Conservation (phyloP, 2,113 vertebrate species). For the Numenius arquata region DNA sequence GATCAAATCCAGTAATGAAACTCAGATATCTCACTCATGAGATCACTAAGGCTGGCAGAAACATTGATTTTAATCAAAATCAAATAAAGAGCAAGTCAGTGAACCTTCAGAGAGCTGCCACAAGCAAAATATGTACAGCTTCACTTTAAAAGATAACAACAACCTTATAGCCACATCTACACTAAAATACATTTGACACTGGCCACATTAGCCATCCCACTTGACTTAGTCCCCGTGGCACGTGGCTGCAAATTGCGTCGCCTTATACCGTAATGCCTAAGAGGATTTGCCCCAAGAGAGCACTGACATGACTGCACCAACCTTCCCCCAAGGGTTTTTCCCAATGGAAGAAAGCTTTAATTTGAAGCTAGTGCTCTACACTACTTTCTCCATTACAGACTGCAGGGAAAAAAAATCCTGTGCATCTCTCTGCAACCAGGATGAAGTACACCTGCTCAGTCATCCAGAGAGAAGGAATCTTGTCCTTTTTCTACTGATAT, state of each 20-base stretch:
- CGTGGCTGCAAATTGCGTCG: neutral
- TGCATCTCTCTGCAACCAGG: neutral
- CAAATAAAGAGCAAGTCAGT: conserved; percentile 30
- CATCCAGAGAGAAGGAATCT: neutral
- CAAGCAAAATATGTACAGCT: conserved; percentile 8
- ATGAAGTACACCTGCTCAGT: neutral
- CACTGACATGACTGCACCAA: neutral
- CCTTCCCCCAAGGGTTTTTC: neutral
- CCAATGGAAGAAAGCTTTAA: neutral
- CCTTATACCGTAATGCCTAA: neutral
- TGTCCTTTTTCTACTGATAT: neutral
- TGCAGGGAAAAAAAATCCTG: neutral
- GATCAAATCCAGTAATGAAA: conserved; percentile 20
- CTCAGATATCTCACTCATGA: neutral
- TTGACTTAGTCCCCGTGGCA: neutral
- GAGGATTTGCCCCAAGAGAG: neutral
- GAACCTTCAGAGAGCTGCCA: conserved; percentile 37
- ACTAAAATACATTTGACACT: neutral
- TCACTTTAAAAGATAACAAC: conserved; percentile 17
- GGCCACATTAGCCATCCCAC: neutral
- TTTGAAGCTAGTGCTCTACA: neutral
- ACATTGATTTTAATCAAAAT: conserved; percentile 56
- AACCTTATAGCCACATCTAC: neutral
- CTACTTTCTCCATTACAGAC: neutral
- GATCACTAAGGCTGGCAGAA: conserved; percentile 39